A percentile compares a stretch with the other conserved stretches of the same genome.
Evolutionary conservation across 2,888 invertebrate species (phyloP).

Genomic region (Fragum fragum): DNA sequence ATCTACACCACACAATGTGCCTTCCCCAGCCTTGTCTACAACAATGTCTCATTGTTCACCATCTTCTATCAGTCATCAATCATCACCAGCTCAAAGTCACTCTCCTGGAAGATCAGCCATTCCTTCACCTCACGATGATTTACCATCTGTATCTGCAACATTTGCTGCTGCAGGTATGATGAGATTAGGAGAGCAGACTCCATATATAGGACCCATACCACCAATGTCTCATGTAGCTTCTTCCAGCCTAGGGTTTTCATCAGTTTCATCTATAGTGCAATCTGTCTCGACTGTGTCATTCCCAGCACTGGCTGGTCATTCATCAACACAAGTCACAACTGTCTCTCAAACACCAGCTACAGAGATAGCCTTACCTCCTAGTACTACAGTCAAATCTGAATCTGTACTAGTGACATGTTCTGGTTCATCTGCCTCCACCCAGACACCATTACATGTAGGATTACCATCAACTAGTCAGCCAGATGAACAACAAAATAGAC

Average conservation of each 20-base stretch:
- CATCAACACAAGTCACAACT: constrained; percentile 23
- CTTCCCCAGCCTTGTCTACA: constrained; percentile 33
- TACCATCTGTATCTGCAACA: constrained; percentile 67
- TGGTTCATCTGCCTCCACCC: constrained; percentile 47
- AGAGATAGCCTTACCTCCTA: constrained; percentile 58
- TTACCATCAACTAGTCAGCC: not conserved
- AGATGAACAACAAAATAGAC: not conserved
- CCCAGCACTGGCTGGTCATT: constrained; percentile 41
- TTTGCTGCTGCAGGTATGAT: constrained; percentile 68
- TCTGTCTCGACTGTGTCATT: constrained; percentile 66
- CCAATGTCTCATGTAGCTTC: constrained; percentile 9
- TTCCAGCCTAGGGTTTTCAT: constrained; percentile 53
- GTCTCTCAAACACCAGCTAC: constrained; percentile 39
- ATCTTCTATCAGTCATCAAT: constrained; percentile 40
- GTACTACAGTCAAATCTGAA: constrained; percentile 50
- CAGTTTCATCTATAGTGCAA: constrained; percentile 65
- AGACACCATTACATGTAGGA: constrained; percentile 46
- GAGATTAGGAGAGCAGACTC: constrained; percentile 51
- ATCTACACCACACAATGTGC: constrained; percentile 52
- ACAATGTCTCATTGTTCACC: constrained; percentile 21
- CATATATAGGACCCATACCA: constrained; percentile 26
- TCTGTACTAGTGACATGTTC: constrained; percentile 14
- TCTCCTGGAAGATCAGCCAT: constrained; percentile 20
- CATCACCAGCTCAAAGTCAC: constrained; percentile 48
- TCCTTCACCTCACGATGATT: constrained; percentile 40